Conservation (phyloP, 2,113 vertebrate genomes). For the Crotalus tigris region DNA sequence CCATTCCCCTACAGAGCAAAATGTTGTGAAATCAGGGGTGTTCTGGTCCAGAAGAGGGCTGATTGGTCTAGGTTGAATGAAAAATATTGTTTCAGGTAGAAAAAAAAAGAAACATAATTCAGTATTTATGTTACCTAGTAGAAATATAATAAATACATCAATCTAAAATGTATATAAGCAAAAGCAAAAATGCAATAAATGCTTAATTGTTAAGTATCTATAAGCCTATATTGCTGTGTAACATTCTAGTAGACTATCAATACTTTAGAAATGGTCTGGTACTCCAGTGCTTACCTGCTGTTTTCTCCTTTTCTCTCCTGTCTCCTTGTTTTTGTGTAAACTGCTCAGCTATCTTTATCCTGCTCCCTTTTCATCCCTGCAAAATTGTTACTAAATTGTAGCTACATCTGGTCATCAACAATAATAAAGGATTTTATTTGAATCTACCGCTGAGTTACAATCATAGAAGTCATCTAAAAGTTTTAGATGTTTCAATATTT, state of each 20-base stretch:
- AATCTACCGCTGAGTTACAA: slow-evolving; percentile 20
- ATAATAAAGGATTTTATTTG: not conserved
- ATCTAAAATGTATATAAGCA: not conserved
- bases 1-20: slow-evolving; percentile 97
- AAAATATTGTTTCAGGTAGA: slow-evolving; percentile 58
- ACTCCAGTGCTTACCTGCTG: not conserved
- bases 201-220: not conserved
- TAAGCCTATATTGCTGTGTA: not conserved
- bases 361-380: not conserved
- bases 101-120: slow-evolving; percentile 54
- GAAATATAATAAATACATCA: not conserved
- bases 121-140: slow-evolving; percentile 36
- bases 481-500: slow-evolving; percentile 28
- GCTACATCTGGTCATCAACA: not conserved
- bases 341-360: not conserved
- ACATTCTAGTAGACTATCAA: not conserved
- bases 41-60: slow-evolving; percentile 98
- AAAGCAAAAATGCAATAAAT: not conserved
- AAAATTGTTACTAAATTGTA: not conserved
- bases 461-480: not conserved
- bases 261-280: not conserved
- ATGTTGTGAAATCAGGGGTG: slow-evolving; percentile 92
- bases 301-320: not conserved
- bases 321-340: not conserved
- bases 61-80: slow-evolving; percentile 83